Evolutionary conservation across 1,140 invertebrate species (phyloP), one percentile per base, ranked within the genome.

Genomic region (Melitaea cinxia): DNA sequence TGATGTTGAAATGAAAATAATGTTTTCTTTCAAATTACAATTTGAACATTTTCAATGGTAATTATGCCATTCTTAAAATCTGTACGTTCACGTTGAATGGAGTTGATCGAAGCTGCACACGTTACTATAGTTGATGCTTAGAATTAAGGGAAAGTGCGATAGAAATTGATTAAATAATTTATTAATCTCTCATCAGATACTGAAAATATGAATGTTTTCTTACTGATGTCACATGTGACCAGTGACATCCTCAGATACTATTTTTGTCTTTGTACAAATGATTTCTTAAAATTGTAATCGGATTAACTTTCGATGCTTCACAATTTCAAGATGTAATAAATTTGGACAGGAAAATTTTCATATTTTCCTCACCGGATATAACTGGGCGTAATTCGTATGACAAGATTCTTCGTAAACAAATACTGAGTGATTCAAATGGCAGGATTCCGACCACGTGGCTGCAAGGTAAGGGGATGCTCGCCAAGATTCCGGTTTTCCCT

Each of bases 401-500:
- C 59, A 53, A 52, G 53, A 52, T 21, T 19, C 59, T 57, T 69
- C 19, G 42, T 58, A 58, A 58, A 58, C 56, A 58, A 58, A 58
- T 47, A 3, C 10, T 26, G 53, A 30, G 56, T 80, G 77, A 77
- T 50, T 83, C 73, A 80, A 50, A 19, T 30, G 47, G 33, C 68
- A 72, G 70, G 65, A 72, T 42, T 54, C 15, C 54, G 54, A 66
- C 68, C 80, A 80, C 73, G 75, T 79, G 78, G 66, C 68, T 23
- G 42, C 33, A 6, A 75, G 72, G 66, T 71, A 39, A 68, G 28
- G 15, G 21, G 45, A 58, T 9, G 68, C 63, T 65, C 65, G 70
- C 73, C 77, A 80, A 83, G 58, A 76, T 81, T 84, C 78, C 82
- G 80, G 80, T 82, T 77, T 80, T 79, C 77, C 71, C 59, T 73